Conservation (phyloP, 1,140 invertebrate genomes). For the Pseudomyrmex pallidus region DNA sequence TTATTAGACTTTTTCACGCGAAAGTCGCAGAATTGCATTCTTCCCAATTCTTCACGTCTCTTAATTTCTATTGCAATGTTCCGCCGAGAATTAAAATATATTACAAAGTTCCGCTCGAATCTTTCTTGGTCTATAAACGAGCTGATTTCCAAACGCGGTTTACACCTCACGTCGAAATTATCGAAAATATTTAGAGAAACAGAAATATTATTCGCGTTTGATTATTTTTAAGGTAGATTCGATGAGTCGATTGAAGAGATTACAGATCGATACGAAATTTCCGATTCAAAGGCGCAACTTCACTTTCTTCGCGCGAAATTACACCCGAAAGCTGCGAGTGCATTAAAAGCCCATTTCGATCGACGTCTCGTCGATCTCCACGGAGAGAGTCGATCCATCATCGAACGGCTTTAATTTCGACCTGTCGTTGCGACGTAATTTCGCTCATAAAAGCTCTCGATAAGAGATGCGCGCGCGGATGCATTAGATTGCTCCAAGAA, state of each 20-base stretch:
- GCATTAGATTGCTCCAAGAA: no score
- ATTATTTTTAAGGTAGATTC: background rate
- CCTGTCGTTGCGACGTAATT: conserved; percentile 10
- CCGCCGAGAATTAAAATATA: no score
- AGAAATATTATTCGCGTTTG: background rate
- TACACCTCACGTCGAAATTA: no score
- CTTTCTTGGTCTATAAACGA: no score
- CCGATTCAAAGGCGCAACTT: background rate
- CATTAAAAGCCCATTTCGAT: conserved; percentile 23
- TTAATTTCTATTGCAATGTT: no score
- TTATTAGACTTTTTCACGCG: no score
- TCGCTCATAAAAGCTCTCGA: background rate
- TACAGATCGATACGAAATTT: conserved; percentile 22
- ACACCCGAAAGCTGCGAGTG: conserved; percentile 10
- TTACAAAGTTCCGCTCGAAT: no score
- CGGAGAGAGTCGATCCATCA: background rate
- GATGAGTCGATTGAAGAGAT: background rate
- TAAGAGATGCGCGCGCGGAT: no score
- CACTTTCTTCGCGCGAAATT: background rate
- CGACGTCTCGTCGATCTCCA: background rate
- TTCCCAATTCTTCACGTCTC: no score
- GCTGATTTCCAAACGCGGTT: no score
- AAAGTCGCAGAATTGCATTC: no score
- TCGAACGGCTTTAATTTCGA: conserved; percentile 29
- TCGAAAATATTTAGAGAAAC: background rate